A percentile compares a stretch with the other conserved stretches of the same genome.
Evolutionary conservation across 1,140 invertebrate species (phyloP).

Genomic region (Mycetomoellerius zeteki): DNA sequence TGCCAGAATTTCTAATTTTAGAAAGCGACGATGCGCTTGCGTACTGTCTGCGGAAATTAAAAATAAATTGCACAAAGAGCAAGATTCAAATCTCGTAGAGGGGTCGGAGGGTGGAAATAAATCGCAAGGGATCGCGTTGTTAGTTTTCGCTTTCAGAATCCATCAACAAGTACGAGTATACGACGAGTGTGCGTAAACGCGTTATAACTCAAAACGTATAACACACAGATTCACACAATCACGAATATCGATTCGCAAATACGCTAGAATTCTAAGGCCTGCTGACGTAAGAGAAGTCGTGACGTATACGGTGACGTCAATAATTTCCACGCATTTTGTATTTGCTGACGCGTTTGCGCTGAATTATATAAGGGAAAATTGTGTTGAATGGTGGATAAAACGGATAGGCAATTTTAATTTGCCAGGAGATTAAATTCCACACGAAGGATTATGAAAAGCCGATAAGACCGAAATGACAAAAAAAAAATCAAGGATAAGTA

Average conservation of each 20-base stretch:
- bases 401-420: neutral
- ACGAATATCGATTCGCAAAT: constrained; percentile 20
- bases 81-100: constrained; percentile 10
- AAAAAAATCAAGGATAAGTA: neutral
- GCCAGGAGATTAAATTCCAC: neutral
- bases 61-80: constrained; percentile 78
- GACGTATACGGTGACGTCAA: constrained; percentile 35
- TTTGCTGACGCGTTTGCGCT: neutral
- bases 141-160: constrained; percentile 3
- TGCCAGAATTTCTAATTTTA: constrained; percentile 81
- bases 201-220: neutral
- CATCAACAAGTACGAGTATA: neutral
- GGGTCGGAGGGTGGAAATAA: neutral
- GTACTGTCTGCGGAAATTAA: constrained; percentile 81
- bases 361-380: neutral
- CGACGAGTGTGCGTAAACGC: neutral
- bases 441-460: neutral
- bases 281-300: constrained; percentile 19
- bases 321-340: neutral
- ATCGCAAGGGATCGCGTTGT: neutral
- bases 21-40: constrained; percentile 73
- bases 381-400: neutral
- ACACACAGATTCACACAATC: neutral
- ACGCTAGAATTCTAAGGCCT: neutral
- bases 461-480: neutral